Evolutionary conservation across 35 echinoderm and acorn worm genomes (phyloP).

Genomic region (Apostichopus parvimensis): DNA sequence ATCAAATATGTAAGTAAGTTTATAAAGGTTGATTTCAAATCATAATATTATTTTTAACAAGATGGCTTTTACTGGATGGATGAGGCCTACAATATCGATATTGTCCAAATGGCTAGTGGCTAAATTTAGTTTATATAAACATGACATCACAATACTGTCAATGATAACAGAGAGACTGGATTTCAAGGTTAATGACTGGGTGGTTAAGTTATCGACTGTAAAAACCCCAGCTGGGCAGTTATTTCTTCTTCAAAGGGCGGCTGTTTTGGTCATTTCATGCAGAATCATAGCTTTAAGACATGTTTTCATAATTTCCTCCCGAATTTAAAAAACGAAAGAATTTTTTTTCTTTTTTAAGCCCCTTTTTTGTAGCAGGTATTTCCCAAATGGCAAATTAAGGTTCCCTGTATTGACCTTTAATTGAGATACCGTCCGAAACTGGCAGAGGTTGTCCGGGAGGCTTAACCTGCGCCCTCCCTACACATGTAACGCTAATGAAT

Average conservation of each 20-base stretch:
- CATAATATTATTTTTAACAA: background rate
- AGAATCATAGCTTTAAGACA: background rate
- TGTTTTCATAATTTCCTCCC: background rate
- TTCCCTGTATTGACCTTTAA: background rate
- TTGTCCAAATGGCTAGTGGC: background rate
- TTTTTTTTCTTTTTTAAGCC: background rate
- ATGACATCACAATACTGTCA: background rate
- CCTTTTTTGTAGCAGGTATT: background rate
- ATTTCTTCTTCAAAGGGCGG: background rate
- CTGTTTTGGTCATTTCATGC: background rate
- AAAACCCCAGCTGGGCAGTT: background rate
- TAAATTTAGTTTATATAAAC: background rate
- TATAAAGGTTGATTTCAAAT: background rate
- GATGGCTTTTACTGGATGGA: background rate
- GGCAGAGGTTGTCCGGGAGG: background rate
- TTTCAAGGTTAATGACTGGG: background rate
- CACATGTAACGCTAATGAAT: background rate
- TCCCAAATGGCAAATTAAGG: background rate
- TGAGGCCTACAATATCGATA: background rate
- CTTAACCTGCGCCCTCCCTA: background rate
- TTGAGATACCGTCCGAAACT: background rate
- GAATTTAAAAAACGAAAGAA: background rate
- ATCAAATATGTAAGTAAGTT: too few relatives aligned
- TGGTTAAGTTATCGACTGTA: background rate
- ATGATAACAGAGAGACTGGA: background rate